phyloP scores from a whole-genome alignment of 2,888 invertebrate genomes.

The Calameuta filiformis region DNA sequence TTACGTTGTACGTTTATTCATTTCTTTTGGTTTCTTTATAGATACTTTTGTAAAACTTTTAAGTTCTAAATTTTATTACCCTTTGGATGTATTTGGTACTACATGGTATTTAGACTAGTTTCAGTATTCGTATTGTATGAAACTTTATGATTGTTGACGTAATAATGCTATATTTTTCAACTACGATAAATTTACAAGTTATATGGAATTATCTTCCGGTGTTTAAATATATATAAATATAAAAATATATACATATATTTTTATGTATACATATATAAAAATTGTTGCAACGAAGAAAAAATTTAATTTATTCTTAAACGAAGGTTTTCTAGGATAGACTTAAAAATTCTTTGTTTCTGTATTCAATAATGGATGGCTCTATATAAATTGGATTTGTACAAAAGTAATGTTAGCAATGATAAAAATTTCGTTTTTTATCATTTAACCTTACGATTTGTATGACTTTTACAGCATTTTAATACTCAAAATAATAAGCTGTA shows the following conservation, averaged over 20 bases:
- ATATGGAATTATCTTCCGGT: slow-evolving; percentile 4
- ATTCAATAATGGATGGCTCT: slow-evolving; percentile 12
- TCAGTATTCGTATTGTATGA: slow-evolving; percentile 5
- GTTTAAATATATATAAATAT: slow-evolving; percentile 9
- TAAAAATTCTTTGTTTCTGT: neutral
- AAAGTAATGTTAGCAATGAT: slow-evolving; percentile 1
- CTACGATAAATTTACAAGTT: neutral
- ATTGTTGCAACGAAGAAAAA: neutral
- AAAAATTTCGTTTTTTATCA: neutral
- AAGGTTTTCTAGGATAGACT: neutral
- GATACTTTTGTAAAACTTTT: neutral
- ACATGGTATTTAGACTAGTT: neutral
- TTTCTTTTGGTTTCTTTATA: neutral
- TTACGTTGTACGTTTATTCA: neutral
- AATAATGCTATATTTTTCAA: slow-evolving; percentile 7
- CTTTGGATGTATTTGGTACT: slow-evolving; percentile 1
- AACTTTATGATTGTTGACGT: neutral
- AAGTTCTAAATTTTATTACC: slow-evolving; percentile 2
- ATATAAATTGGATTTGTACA: slow-evolving; percentile 11
- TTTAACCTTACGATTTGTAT: neutral
- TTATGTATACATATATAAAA: slow-evolving; percentile 6
- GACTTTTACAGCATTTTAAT: neutral
- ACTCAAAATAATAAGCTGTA: neutral
- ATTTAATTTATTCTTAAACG: neutral
- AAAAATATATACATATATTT: slow-evolving; percentile 4